Percentiles rank a stretch among this genome's conserved stretches.
Evolutionary conservation across 2,888 invertebrate species (phyloP).

Genomic region (Drosophila villosipedis): DNA sequence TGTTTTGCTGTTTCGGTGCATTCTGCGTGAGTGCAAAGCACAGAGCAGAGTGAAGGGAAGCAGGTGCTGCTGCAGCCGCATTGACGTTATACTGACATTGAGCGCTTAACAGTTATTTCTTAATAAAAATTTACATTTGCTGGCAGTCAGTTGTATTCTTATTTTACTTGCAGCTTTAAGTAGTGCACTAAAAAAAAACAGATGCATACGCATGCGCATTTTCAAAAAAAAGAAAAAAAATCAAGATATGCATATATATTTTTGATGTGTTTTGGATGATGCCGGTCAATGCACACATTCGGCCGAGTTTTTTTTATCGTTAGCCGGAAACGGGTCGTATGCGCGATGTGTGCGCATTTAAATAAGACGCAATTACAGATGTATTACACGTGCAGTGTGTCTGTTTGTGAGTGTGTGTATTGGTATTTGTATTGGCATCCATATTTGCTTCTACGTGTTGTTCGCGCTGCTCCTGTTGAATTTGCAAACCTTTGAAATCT

Average conservation of each 20-base stretch:
- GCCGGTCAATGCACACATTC: slow-evolving; percentile 75
- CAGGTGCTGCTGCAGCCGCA: slow-evolving; percentile 43
- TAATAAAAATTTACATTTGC: slow-evolving; percentile 40
- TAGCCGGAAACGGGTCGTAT: slow-evolving; percentile 72
- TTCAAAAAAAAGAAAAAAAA: not conserved
- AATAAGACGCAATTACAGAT: slow-evolving; percentile 60
- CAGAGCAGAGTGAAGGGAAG: slow-evolving; percentile 15
- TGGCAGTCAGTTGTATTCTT: slow-evolving; percentile 49
- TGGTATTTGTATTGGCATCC: not conserved
- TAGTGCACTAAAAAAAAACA: slow-evolving; percentile 33
- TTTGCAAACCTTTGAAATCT: slow-evolving; percentile 34
- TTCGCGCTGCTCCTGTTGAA: slow-evolving; percentile 23
- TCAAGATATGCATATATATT: slow-evolving; percentile 21
- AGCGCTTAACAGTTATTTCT: slow-evolving; percentile 66
- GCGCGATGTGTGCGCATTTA: slow-evolving; percentile 51
- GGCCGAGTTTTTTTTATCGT: slow-evolving; percentile 67
- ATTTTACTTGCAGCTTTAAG: slow-evolving; percentile 50
- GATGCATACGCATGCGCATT: slow-evolving; percentile 11
- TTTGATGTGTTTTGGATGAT: slow-evolving; percentile 24
- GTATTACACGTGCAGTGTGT: slow-evolving; percentile 11
- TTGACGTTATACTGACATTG: slow-evolving; percentile 69
- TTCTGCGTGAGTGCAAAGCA: slow-evolving; percentile 1
- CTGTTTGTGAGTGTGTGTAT: slow-evolving; percentile 23
- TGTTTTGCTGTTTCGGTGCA: slow-evolving; percentile 15
- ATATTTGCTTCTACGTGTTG: slow-evolving; percentile 36